phyloP scores from a whole-genome alignment of 2,797 vertebrate genomes.

The Vultur gryphus region DNA sequence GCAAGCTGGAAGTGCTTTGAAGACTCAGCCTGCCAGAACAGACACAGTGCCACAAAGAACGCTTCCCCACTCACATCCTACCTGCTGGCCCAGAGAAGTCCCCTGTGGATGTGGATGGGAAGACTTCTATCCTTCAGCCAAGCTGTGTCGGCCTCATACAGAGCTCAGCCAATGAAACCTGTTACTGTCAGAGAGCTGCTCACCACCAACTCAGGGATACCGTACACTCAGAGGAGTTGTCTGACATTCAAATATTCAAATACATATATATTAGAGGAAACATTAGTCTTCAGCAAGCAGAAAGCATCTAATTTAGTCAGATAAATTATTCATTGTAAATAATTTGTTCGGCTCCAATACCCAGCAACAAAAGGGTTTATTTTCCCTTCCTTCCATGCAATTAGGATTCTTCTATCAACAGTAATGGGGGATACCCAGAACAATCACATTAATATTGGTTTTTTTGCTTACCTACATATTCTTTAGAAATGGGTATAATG shows the following conservation, averaged over 20 bases:
- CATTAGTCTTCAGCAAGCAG: neutral
- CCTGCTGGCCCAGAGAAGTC: neutral
- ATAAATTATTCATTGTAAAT: constrained; percentile 32
- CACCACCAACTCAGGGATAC: neutral
- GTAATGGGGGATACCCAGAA: neutral
- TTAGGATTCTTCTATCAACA: neutral
- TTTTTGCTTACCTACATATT: neutral
- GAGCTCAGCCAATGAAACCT: neutral
- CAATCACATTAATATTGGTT: neutral
- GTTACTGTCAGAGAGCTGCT: neutral
- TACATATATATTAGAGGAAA: neutral
- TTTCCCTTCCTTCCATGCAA: neutral
- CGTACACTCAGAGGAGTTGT: neutral
- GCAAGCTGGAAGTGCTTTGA: neutral
- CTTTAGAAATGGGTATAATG: neutral
- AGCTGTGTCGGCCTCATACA: neutral
- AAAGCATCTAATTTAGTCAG: constrained; percentile 10
- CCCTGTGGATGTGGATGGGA: neutral
- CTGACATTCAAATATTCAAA: neutral
- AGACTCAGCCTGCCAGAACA: neutral
- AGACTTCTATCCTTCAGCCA: neutral
- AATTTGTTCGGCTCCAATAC: constrained; percentile 10
- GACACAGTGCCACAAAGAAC: neutral
- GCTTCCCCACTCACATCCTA: neutral
- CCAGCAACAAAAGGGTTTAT: neutral